Evolutionary conservation across 35 echinoderm and acorn worm genomes (phyloP).

Genomic region (Apostichopus californicus): DNA sequence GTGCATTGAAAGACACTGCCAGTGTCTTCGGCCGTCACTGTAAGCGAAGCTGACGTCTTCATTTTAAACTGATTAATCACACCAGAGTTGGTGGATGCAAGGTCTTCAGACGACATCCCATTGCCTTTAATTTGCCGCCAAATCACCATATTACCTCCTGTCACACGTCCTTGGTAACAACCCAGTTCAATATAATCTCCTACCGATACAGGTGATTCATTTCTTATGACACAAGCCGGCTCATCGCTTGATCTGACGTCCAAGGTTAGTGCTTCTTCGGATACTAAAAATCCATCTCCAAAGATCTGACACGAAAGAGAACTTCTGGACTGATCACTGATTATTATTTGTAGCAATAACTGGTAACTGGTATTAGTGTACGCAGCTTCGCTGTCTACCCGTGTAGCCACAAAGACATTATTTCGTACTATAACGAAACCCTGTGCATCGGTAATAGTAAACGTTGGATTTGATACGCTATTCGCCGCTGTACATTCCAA

Average conservation of each 20-base stretch:
- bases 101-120: not conserved
- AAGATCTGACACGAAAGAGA: not conserved
- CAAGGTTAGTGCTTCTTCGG: not conserved
- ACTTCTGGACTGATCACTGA: not conserved
- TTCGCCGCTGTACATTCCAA: not conserved
- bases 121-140: not conserved
- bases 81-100: not conserved
- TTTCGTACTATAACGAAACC: not conserved
- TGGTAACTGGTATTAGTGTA: not conserved
- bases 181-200: not conserved
- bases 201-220: not conserved
- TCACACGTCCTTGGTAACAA: not conserved
- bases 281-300: not conserved
- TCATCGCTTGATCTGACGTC: not conserved
- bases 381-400: not conserved
- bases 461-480: not conserved
- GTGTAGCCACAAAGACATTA: not conserved
- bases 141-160: not conserved
- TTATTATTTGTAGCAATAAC: not conserved
- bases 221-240: not conserved
- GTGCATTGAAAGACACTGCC: not conserved
- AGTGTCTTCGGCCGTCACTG: not conserved
- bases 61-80: constrained; percentile 3
- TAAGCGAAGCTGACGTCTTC: not conserved
- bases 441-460: not conserved